Percentiles rank a stretch among this genome's conserved stretches.
These are phyloP conservation scores for Chionomys nivalis DNA, from an alignment of 2,113 vertebrate species.

Conservation along the genomic window DNA sequence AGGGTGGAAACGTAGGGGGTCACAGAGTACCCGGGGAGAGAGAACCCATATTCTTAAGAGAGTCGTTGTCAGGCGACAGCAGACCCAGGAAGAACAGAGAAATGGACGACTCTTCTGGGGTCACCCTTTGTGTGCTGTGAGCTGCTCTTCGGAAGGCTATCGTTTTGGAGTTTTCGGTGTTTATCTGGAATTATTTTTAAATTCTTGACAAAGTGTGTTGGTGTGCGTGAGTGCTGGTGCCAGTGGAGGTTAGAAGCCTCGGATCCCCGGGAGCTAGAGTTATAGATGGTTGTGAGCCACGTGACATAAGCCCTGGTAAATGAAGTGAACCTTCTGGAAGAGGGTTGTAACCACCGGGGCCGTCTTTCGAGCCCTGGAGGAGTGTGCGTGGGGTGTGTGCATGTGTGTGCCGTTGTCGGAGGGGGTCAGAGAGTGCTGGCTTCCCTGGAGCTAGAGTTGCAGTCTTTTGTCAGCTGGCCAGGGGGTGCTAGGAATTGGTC, in stretches of 20 bases:
- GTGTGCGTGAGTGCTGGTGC: background rate
- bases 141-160: background rate
- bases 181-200: background rate
- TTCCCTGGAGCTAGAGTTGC: too few species aligned
- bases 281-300: background rate
- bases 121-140: too few species aligned
- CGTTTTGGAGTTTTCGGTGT: background rate
- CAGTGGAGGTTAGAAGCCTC: background rate
- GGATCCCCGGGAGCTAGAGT: background rate
- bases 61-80: background rate
- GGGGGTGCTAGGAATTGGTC: background rate
- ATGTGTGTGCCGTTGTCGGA: background rate
- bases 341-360: background rate
- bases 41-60: background rate
- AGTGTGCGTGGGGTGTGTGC: background rate
- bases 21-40: background rate
- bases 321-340: too few species aligned
- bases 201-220: background rate
- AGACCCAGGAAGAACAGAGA: background rate
- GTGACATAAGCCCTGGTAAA: background rate
- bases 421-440: too few species aligned
- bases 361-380: background rate
- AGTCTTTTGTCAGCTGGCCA: background rate
- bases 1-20: background rate
- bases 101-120: too few species aligned